These are phyloP conservation scores for Scaptodrosophila latifasciaeformis DNA, from an alignment of 2,888 invertebrate species.

Conservation along the genomic window DNA sequence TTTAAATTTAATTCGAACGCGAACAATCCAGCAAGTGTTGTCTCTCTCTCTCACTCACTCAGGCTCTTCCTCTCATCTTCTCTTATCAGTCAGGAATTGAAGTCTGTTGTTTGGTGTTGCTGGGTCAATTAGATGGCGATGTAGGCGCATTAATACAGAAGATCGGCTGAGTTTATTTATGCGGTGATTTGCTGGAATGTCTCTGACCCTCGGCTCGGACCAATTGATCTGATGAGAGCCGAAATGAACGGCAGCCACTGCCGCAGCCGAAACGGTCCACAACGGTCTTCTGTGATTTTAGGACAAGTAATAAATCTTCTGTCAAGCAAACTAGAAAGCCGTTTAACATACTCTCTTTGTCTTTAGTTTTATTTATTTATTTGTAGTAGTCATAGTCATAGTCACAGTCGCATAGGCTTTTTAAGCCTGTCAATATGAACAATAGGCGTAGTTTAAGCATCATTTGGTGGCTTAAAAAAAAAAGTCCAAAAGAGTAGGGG, in stretches of 20 bases:
- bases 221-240: conserved; percentile 35
- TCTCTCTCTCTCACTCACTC: background rate
- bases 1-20: no score
- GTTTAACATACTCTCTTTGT: no score
- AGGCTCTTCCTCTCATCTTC: background rate
- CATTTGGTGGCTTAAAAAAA: conserved; percentile 32
- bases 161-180: conserved; percentile 44
- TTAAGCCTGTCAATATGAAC: conserved; percentile 33
- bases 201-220: no score
- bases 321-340: conserved; percentile 44
- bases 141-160: conserved; percentile 68
- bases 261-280: conserved; percentile 27
- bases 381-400: conserved; percentile 40
- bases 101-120: conserved; percentile 39
- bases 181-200: conserved; percentile 55
- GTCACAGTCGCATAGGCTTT: conserved; percentile 7
- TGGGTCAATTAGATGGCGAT: conserved; percentile 69
- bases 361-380: no score
- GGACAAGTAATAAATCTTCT: conserved; percentile 69
- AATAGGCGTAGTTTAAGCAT: conserved; percentile 57
- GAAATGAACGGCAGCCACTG: conserved; percentile 29
- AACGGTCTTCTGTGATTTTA: conserved; percentile 57
- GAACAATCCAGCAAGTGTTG: conserved; percentile 33
- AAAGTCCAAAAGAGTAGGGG: background rate
- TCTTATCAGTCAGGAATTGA: conserved; percentile 41